Conservation (phyloP, 2,888 invertebrate genomes). For the Meandrusa payeni region DNA sequence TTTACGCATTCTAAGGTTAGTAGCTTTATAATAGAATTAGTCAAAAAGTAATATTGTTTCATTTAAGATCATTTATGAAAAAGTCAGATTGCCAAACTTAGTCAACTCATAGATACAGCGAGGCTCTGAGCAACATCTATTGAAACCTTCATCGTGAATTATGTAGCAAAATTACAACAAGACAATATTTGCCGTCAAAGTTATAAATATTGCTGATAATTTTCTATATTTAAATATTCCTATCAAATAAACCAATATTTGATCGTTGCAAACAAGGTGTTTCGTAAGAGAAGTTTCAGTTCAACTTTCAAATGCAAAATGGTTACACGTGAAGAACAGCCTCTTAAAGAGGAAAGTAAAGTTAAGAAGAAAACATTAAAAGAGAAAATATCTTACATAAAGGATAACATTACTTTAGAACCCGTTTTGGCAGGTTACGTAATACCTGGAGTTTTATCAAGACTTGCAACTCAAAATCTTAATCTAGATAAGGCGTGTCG, state of each 20-base stretch:
- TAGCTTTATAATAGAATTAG: no score
- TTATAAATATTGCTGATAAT: conserved; percentile 24
- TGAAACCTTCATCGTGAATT: background rate
- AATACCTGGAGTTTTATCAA: conserved; percentile 82
- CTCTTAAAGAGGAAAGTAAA: conserved; percentile 42
- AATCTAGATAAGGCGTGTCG: conserved; percentile 92
- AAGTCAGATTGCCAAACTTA: no score
- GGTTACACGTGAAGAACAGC: conserved; percentile 51
- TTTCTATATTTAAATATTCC: conserved; percentile 26
- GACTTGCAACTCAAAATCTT: conserved; percentile 89
- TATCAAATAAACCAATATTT: conserved; percentile 27
- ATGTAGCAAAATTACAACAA: background rate
- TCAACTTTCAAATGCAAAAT: conserved; percentile 34
- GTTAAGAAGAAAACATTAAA: conserved; percentile 51
- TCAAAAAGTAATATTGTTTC: no score
- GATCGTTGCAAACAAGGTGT: conserved; percentile 7
- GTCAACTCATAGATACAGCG: no score
- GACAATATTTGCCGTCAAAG: conserved; percentile 17
- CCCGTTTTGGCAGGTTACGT: conserved; percentile 83
- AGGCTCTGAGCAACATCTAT: no score
- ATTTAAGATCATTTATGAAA: no score
- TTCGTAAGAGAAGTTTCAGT: conserved; percentile 20
- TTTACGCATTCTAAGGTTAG: no score
- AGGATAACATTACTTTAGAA: conserved; percentile 83
- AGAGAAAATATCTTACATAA: conserved; percentile 68